Evolutionary conservation across 2,113 vertebrate genomes (phyloP).

Genomic region (Pleuronectes platessa): DNA sequence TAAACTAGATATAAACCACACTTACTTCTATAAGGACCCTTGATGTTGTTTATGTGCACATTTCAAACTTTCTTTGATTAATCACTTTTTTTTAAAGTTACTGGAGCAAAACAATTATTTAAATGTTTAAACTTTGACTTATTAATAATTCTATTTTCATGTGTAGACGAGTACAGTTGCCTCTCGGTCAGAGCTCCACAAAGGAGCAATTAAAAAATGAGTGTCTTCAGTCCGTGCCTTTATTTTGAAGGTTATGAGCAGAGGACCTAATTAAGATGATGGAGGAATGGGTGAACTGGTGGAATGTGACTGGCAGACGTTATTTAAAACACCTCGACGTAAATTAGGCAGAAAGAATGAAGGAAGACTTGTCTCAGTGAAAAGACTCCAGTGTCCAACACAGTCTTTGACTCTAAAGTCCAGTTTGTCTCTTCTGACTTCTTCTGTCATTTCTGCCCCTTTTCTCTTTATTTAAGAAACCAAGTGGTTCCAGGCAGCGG

Average conservation of each 20-base stretch:
- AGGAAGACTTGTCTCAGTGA: not conserved
- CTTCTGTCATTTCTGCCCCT: not conserved
- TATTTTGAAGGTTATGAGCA: constrained; percentile 26
- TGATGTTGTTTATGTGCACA: too few species aligned
- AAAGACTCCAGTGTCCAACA: not conserved
- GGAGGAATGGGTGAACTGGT: not conserved
- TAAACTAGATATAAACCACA: too few species aligned
- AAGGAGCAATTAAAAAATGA: too few species aligned
- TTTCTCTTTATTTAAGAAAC: not conserved
- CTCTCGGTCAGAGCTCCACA: too few species aligned
- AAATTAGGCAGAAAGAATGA: constrained; percentile 8
- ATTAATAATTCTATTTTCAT: too few species aligned
- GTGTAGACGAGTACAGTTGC: too few species aligned
- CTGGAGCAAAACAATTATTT: not conserved
- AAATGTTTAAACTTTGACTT: not conserved
- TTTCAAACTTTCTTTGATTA: too few species aligned
- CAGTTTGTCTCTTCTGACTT: not conserved
- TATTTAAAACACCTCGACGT: not conserved
- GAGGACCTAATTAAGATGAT: not conserved
- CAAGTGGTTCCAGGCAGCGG: not conserved
- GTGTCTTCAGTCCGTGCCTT: constrained; percentile 10
- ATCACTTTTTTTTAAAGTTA: not conserved
- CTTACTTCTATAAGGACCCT: too few species aligned
- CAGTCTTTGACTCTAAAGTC: too few species aligned
- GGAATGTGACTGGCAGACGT: not conserved